Evolutionary conservation across 2,888 invertebrate species (phyloP).

Genomic region (Kuschelorhynchus macadamiae): DNA sequence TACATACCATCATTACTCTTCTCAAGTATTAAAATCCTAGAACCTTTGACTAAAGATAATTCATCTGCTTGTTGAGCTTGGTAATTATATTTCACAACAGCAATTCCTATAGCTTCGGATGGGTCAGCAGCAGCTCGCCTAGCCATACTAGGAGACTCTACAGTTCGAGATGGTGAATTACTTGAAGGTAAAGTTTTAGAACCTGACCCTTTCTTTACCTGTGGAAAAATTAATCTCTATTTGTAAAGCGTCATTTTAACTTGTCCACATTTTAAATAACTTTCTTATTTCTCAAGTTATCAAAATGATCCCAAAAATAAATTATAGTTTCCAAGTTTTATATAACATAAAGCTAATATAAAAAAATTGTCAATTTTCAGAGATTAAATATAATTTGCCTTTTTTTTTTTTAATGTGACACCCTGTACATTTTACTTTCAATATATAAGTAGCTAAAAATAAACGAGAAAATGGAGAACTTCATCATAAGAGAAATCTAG

Average conservation of each 20-base stretch:
- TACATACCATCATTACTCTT: constrained; percentile 91
- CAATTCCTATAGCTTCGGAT: constrained; percentile 88
- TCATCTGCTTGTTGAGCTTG: constrained; percentile 97
- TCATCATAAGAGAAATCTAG: no score
- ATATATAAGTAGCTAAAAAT: no score
- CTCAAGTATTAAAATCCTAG: constrained; percentile 93
- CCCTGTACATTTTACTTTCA: no score
- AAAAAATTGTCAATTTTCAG: no score
- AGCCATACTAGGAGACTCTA: constrained; percentile 82
- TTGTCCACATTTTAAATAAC: background rate
- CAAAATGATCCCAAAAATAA: no score
- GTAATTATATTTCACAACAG: constrained; percentile 96
- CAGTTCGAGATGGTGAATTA: constrained; percentile 85
- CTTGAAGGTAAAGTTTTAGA: constrained; percentile 89
- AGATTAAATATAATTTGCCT: no score
- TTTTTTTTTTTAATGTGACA: no score
- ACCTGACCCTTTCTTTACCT: constrained; percentile 77
- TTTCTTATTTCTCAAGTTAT: background rate
- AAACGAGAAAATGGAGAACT: no score
- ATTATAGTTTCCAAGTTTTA: no score
- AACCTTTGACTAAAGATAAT: constrained; percentile 93
- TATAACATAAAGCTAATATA: no score
- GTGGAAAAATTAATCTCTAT: constrained; percentile 3
- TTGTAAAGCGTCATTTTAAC: no score
- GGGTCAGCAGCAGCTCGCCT: constrained; percentile 86